Base-by-base conservation (phyloP, 2,888 invertebrate genomes). In the Tipula vernalis region DNA sequence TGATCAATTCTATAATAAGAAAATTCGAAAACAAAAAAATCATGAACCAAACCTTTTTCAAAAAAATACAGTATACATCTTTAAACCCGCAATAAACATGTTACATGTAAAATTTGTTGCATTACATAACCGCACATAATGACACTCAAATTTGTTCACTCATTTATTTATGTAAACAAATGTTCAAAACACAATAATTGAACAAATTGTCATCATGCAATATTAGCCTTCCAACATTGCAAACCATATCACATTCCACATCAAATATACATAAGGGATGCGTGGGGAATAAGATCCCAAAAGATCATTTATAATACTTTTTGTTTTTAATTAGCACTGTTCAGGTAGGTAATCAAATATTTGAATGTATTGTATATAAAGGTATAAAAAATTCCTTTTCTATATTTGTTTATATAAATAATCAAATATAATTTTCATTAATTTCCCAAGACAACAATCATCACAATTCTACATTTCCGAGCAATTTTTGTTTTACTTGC, bases 381-480 rank as follows among this genome's bases (percentile, higher is more conserved):
- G 3, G 39, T 44, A 28, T 28, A 28, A 0, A 28, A 28, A 15
- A 57, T 57, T 15, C 18, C 57, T 57, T 57, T 18, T 57, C 18
- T 57, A 57, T 0, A 28, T 39, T 39, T 39, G 10, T 18, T 28
- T 71, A 28, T 71, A 71, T 28, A 71, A 71, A 71, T 71, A 71
- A 71, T 71, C 71, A 71, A 71, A 71, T 71, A 71, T 71, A 71
- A 71, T 71, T 71, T 71, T 71, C 71, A 71, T 71, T 71, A 71
- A 71, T 71, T 71, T 71, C 71, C 71, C 71, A 71, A 71, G 71
- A 71, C 71, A 71, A 71, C 71, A 71, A 71, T 71, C 71, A 71
- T 71, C 71, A 28, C 71, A 71, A 71, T 71, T 71, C 71, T 71
- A 71, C 71, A 71, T 71, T 71, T 71, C 71, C 71, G 71, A 71